A percentile compares a stretch with the other conserved stretches of the same genome.
phyloP scores from a whole-genome alignment of 2,113 vertebrate species.

The Rhynchomys soricoides region DNA sequence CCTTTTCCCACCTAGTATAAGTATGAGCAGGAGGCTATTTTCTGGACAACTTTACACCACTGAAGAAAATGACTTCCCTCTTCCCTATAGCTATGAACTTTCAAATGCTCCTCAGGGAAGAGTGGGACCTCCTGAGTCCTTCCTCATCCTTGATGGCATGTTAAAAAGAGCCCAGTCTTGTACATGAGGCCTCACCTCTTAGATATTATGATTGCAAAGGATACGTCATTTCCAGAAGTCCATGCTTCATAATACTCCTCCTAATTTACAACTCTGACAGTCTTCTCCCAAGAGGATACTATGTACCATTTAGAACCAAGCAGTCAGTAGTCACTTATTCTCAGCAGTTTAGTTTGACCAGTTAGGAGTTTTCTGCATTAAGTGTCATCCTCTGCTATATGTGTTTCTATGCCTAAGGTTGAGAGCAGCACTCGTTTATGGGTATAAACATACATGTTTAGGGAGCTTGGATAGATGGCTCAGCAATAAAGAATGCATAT shows the following conservation, averaged over 20 bases:
- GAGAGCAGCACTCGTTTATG: neutral
- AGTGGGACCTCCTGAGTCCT: neutral
- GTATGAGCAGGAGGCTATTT: neutral
- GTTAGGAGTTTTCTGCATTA: neutral
- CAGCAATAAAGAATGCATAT: neutral
- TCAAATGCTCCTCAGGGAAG: neutral
- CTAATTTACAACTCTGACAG: neutral
- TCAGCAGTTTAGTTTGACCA: neutral
- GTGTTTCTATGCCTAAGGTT: neutral
- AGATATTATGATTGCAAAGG: neutral
- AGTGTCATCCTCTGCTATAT: neutral
- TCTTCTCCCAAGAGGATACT: neutral
- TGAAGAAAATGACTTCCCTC: neutral
- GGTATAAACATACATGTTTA: neutral
- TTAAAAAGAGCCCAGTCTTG: neutral
- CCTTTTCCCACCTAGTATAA: neutral
- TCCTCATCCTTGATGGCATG: neutral
- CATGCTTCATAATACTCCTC: neutral
- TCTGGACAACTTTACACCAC: neutral
- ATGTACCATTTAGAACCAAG: neutral
- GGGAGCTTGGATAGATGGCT: neutral
- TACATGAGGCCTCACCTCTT: neutral
- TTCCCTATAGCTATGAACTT: neutral
- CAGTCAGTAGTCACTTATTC: neutral
- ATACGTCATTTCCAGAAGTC: neutral